Base-by-base conservation (phyloP, 2,888 invertebrate species). In the Agrotis exclamationis region DNA sequence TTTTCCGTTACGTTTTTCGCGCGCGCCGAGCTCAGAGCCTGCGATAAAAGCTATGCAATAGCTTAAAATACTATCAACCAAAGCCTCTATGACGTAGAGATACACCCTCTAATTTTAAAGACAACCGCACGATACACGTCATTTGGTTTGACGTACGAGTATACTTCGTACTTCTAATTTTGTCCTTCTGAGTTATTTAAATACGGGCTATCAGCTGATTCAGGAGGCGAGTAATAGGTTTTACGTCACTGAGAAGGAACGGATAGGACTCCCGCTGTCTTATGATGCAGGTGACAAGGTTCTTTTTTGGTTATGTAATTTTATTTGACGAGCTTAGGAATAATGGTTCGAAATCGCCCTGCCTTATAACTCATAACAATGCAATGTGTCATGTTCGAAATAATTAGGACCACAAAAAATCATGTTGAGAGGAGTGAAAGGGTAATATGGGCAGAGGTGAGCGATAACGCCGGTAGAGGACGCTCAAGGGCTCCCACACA, bases 91-190 rank as follows among this genome's bases (percentile, higher is more conserved):
- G 63, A 72, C 73, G 60, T 44, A 28, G 13, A 33, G 2, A 18
- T 16, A 18, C 20, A 5, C 1, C 2, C 1, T 48, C 16, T 48
- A 11, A 71, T 50, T 71, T 58, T 58, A 72, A 45, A 33, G 9
- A 72, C 20, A 24, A 44, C n/a, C 44, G 33, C 18, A 58, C 22
- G 51, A 33, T 3, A 16, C 20, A 48, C 47, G 28, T 9, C 44
- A 9, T 59, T 33, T 33, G 20, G 24, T 56, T n/a, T 67, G 67
- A 76, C 67, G 68, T 63, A 62, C 3, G 44, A n/a, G n/a, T n/a
- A n/a, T n/a, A n/a, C 11, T 45, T 70, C 70, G 57, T 5, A 51
- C 7, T 45, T 70, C 77, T 77, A 69, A 74, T 69, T 69, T 53
- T 1, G 48, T 69, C 16, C 11, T n/a, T 3, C 0, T 47, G 14